phyloP scores from a whole-genome alignment of 2,113 vertebrate genomes.

The Gulo gulo region DNA sequence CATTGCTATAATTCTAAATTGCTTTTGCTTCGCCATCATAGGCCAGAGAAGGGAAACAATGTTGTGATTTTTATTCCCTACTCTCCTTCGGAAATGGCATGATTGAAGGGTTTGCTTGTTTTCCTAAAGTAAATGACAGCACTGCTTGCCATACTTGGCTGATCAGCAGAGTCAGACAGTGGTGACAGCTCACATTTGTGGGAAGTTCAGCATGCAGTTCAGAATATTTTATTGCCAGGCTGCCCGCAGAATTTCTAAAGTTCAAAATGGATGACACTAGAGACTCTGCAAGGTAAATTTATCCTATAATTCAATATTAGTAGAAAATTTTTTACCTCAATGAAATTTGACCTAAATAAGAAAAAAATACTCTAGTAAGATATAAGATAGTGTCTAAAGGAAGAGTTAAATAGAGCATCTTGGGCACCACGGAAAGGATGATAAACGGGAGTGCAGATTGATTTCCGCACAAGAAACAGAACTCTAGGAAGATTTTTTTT shows the following conservation, averaged over 20 bases:
- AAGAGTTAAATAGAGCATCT: not conserved
- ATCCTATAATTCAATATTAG: not conserved
- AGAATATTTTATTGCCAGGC: conserved; percentile 50
- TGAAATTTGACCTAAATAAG: not conserved
- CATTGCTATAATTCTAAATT: not conserved
- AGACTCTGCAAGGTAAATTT: not conserved
- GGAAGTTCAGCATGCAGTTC: not conserved
- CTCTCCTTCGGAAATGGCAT: not conserved
- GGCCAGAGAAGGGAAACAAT: not conserved
- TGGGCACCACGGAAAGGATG: not conserved
- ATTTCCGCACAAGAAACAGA: not conserved
- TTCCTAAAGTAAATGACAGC: conserved; percentile 46
- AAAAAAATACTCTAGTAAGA: not conserved
- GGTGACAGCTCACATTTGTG: not conserved
- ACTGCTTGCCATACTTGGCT: not conserved
- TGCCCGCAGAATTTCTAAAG: not conserved
- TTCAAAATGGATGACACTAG: conserved; percentile 19
- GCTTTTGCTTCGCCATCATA: not conserved
- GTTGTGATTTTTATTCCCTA: not conserved
- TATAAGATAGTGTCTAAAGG: not conserved
- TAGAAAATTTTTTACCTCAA: conserved; percentile 6
- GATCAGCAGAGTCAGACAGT: not conserved
- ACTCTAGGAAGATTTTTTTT: not conserved
- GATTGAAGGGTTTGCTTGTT: conserved; percentile 49
- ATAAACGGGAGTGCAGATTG: not conserved